Base-by-base conservation (phyloP, 2,888 invertebrate species). In the Spatulosminthurus flaviceps region DNA sequence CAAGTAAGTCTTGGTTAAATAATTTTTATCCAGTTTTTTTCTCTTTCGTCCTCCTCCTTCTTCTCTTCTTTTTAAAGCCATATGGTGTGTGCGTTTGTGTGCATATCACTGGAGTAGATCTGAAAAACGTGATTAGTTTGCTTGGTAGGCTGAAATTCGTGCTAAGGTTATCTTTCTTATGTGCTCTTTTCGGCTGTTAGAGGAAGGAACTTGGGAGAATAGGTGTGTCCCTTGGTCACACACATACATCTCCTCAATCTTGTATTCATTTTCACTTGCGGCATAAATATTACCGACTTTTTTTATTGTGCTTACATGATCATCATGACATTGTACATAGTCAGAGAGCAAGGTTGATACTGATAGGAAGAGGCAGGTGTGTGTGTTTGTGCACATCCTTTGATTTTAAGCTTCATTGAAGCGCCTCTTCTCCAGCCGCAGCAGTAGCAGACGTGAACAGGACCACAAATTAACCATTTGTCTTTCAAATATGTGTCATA, bases 1-100 rank as follows among this genome's bases (percentile, higher is more conserved):
- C 91, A 92, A 90, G 95, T 94, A 87, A 87, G 83, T 16, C n/a
- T 51, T 51, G 16, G 19, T 51, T 9, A 51, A 19, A 26, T 7
- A 16, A 22, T 42, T 51, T 26, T 26, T 72, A 72, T 43, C 43
- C 28, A 43, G 43, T 42, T 72, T 16, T 72, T 72, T 24, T 42
- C 11, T 43, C 41, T n/a, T n/a, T n/a, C n/a, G n/a, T n/a, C 41
- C 41, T 13, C 7, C 66, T 66, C 24, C n/a, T 16, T 24, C 22
- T 22, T 64, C 64, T 1, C 16, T 67, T 67, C n/a, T 28, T 13
- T 22, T 24, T 16, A 7, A 67, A 28, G 67, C 26, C 24, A 51
- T 29, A 26, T 71, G 41, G n/a, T 41, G 22, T 43, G 71, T 41
- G 60, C 26, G 26, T 73, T 2, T 43, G 61, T 34, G n/a, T 74